Percentiles rank a stretch among this genome's conserved stretches.
Evolutionary conservation across 2,888 invertebrate genomes (phyloP).

Genomic region (Hypercompe scribonia): DNA sequence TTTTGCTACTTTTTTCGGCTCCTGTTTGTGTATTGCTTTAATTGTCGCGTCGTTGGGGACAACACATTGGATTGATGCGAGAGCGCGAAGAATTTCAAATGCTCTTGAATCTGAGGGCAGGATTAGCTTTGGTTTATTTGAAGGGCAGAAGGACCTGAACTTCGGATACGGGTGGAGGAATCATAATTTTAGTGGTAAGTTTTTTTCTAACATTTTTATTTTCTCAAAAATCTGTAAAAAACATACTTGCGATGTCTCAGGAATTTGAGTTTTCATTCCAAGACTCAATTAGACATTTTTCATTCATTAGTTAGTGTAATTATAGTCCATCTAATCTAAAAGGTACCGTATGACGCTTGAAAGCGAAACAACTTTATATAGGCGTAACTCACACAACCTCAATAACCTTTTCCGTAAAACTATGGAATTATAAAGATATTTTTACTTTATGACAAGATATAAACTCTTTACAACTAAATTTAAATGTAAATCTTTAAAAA

Average conservation of each 20-base stretch:
- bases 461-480: too few species aligned
- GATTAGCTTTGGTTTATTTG: slow-evolving; percentile 94
- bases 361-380: too few species aligned
- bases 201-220: not conserved
- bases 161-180: slow-evolving; percentile 92
- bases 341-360: too few species aligned
- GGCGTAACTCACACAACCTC: too few species aligned
- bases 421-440: too few species aligned
- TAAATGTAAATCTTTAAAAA: too few species aligned
- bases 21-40: slow-evolving; percentile 91
- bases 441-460: too few species aligned
- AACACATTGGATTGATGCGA: slow-evolving; percentile 93
- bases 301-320: too few species aligned
- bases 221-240: not conserved
- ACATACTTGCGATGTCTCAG: not conserved
- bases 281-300: not conserved
- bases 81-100: slow-evolving; percentile 89
- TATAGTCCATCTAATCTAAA: too few species aligned
- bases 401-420: too few species aligned
- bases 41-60: slow-evolving; percentile 94
- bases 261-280: not conserved
- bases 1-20: slow-evolving; percentile 93
- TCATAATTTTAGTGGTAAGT: slow-evolving; percentile 91
- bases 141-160: slow-evolving; percentile 93
- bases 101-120: slow-evolving; percentile 90